Base-by-base conservation (phyloP, 2,888 invertebrate species). In the Alloscopus bannaensis region DNA sequence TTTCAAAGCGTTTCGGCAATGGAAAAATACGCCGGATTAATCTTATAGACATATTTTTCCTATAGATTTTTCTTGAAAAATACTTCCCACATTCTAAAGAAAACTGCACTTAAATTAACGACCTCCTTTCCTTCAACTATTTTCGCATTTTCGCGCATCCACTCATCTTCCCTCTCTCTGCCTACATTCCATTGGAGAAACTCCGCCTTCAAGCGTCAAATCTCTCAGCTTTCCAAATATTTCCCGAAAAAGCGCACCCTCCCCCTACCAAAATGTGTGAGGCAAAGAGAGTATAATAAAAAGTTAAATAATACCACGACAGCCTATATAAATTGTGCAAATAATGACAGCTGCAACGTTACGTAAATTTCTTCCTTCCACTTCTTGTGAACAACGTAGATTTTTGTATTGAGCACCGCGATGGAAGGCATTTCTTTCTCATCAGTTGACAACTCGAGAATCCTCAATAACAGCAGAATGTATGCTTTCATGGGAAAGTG, bases 311-410 rank as follows among this genome's bases (percentile, higher is more conserved):
- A 22, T 52, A 52, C 24, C 24, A 47, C 18, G 47, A 47, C 8
- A 11, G 20, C 52, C 52, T 52, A 59, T 3, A 13, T 6, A 29
- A 59, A 59, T 29, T 59, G 59, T n/a, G 11, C 59, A 31, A 59
- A 59, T 59, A 59, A 59, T 28, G 59, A 26, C 59, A 31, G 59
- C 59, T 29, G 59, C 29, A 59, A 31, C 47, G 11, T 47, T 36
- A 40, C 40, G 13, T 40, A 13, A 11, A n/a, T n/a, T n/a, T n/a
- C n/a, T n/a, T n/a, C n/a, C n/a, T n/a, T n/a, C n/a, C n/a, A n/a
- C n/a, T n/a, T n/a, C n/a, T n/a, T n/a, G n/a, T n/a, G n/a, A n/a
- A n/a, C n/a, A n/a, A n/a, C n/a, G n/a, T n/a, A n/a, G n/a, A n/a
- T n/a, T n/a, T n/a, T n/a, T n/a, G n/a, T n/a, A n/a, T n/a, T n/a